These are phyloP conservation scores for Sinotaia quadrata DNA, from an alignment of 2,888 invertebrate species.

Conservation along the genomic window DNA sequence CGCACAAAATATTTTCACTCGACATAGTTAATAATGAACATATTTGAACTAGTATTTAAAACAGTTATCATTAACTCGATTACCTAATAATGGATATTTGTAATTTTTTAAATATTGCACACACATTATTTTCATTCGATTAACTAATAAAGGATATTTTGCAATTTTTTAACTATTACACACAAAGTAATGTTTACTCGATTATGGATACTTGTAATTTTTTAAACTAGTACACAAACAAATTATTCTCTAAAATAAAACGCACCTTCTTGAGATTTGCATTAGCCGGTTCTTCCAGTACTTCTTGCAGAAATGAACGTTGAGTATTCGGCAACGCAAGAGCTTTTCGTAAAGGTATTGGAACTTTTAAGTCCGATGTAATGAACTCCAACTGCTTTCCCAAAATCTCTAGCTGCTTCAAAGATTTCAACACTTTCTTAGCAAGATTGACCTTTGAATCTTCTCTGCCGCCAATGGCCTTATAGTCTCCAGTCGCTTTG, in stretches of 20 bases:
- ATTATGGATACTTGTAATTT: too few species aligned
- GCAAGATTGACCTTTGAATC: background rate
- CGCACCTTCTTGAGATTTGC: background rate
- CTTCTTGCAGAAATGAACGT: background rate
- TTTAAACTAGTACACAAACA: too few species aligned
- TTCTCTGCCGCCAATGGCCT: background rate
- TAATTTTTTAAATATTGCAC: too few species aligned
- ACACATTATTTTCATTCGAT: too few species aligned
- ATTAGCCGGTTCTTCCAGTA: background rate
- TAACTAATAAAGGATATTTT: too few species aligned
- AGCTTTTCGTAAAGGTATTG: background rate
- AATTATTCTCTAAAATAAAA: background rate
- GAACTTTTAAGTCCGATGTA: background rate
- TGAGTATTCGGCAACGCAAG: slow-evolving; percentile 1
- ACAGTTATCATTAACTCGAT: too few species aligned
- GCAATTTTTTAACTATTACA: too few species aligned
- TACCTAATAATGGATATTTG: too few species aligned
- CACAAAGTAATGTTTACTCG: too few species aligned
- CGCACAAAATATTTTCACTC: too few species aligned
- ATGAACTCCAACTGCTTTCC: background rate
- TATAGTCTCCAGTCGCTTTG: slow-evolving; percentile 3
- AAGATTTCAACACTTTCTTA: background rate
- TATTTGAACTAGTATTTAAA: too few species aligned
- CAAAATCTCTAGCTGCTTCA: background rate
- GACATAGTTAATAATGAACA: too few species aligned